A percentile compares a stretch with the other conserved stretches of the same genome.
Conservation (phyloP, 2,113 vertebrate genomes). For the Hippocampus abdominalis region DNA sequence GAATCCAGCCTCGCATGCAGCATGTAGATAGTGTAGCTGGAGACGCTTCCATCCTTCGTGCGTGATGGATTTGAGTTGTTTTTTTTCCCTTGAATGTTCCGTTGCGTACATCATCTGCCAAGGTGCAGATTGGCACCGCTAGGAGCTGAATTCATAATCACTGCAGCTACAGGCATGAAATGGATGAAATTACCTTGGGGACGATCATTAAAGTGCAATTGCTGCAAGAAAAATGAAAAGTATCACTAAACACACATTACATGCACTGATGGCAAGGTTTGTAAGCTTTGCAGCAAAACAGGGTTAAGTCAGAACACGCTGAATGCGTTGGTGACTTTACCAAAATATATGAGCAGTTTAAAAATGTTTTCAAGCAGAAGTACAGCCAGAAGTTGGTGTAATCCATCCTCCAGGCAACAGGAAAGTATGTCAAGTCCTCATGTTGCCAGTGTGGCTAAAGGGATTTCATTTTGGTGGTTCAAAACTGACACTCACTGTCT, state of each 20-base stretch:
- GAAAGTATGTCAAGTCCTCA: background rate
- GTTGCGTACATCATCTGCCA: background rate
- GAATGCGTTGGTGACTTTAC: background rate
- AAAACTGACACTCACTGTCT: background rate
- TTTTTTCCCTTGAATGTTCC: background rate
- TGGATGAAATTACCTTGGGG: background rate
- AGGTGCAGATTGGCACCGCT: background rate
- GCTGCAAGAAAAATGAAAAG: background rate
- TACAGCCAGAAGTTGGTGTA: background rate
- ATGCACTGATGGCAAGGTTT: background rate
- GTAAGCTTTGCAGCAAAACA: background rate
- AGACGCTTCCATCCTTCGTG: background rate
- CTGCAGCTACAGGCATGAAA: constrained; percentile 1
- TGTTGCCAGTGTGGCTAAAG: background rate
- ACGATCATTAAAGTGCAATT: background rate
- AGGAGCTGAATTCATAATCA: background rate
- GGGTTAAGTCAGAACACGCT: background rate
- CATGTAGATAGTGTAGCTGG: background rate
- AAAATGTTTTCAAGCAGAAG: background rate
- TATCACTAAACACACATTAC: background rate
- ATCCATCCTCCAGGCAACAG: background rate
- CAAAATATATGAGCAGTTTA: background rate
- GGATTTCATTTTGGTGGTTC: background rate
- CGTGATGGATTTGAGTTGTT: background rate
- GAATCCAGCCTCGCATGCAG: background rate